Evolutionary conservation across 2,888 invertebrate genomes (phyloP).

Genomic region (Drosophila borealis): DNA sequence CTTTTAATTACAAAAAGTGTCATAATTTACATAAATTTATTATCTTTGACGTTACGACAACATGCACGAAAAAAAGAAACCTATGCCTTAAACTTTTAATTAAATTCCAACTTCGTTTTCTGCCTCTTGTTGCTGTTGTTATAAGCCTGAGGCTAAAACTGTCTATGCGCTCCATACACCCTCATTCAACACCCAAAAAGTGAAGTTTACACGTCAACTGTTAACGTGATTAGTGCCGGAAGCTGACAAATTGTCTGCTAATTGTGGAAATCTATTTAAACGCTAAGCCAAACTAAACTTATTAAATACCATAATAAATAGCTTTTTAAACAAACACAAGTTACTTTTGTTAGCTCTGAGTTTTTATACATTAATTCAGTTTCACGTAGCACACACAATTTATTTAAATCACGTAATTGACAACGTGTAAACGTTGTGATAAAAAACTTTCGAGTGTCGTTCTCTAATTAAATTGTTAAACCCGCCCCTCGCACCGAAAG

Average conservation of each 20-base stretch:
- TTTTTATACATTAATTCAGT: neutral
- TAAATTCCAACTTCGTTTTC: constrained; percentile 65
- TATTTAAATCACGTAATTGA: constrained; percentile 9
- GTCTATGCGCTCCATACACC: constrained; percentile 10
- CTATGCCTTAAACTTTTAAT: constrained; percentile 74
- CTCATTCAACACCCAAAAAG: neutral
- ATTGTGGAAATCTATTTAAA: constrained; percentile 1
- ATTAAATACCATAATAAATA: neutral
- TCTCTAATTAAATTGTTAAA: constrained; percentile 78
- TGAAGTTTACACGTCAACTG: constrained; percentile 46
- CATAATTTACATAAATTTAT: constrained; percentile 76
- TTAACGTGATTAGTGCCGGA: constrained; percentile 21
- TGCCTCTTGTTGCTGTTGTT: constrained; percentile 16
- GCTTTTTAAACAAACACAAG: no score
- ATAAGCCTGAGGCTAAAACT: constrained; percentile 35
- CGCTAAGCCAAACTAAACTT: neutral
- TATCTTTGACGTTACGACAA: constrained; percentile 34
- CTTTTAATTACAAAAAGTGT: constrained; percentile 64
- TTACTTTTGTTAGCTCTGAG: neutral
- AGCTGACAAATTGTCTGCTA: constrained; percentile 18
- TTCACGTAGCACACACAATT: neutral
- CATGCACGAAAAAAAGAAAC: constrained; percentile 14
- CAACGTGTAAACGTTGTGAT: constrained; percentile 34
- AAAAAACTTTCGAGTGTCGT: constrained; percentile 37
- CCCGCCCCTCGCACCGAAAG: constrained; percentile 25